Conservation (phyloP, 2,113 vertebrate genomes). For the Gila orcuttii region DNA sequence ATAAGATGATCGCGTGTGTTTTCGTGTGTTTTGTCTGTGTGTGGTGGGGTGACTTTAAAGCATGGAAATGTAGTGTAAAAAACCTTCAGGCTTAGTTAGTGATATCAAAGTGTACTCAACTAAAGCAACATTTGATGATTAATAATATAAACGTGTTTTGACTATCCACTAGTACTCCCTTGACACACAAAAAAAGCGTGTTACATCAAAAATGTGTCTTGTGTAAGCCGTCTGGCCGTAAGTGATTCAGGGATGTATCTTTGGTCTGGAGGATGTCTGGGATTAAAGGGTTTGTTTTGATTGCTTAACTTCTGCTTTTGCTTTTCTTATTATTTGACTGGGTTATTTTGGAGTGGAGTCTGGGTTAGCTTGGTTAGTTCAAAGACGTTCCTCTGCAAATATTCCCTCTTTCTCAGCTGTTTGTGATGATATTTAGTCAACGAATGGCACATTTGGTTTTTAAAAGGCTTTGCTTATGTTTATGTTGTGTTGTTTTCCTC, state of each 20-base stretch:
- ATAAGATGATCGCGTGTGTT: conserved; percentile 2
- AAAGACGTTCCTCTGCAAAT: conserved; percentile 53
- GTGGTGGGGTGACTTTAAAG: neutral
- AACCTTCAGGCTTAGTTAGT: neutral
- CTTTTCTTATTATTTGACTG: conserved; percentile 51
- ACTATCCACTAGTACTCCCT: neutral
- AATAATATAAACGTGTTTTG: neutral
- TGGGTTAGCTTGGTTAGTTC: conserved; percentile 54
- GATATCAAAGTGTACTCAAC: neutral
- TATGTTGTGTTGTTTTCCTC: conserved; percentile 6
- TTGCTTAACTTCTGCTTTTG: conserved; percentile 49
- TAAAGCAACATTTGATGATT: neutral
- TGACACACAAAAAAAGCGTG: neutral
- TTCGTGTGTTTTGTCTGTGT: neutral
- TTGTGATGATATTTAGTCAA: conserved; percentile 60
- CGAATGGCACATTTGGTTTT: conserved; percentile 52
- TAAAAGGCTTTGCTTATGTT: conserved; percentile 38
- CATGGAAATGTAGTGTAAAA: neutral
- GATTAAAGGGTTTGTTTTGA: conserved; percentile 44
- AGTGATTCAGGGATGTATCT: conserved; percentile 29
- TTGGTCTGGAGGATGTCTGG: conserved; percentile 29
- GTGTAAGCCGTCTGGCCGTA: neutral
- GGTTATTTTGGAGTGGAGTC: conserved; percentile 27
- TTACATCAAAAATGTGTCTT: neutral
- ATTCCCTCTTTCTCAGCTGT: conserved; percentile 60